A percentile compares a stretch with the other conserved stretches of the same genome.
Evolutionary conservation across 2,888 invertebrate species (phyloP).

Genomic region (Luperina nickerlii): DNA sequence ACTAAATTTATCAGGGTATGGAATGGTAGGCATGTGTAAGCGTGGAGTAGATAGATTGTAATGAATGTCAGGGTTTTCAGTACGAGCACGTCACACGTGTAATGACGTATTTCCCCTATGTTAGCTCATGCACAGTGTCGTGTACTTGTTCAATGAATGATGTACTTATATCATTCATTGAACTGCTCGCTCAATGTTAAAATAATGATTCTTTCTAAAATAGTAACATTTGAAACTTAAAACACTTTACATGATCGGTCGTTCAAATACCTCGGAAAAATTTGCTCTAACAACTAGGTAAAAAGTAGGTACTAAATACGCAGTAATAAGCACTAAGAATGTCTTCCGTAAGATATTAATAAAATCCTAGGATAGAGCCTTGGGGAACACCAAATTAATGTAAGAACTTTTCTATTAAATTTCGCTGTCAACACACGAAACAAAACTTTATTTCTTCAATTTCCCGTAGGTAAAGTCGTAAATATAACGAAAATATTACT

Average conservation of each 20-base stretch:
- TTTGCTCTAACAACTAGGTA: not conserved
- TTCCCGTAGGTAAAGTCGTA: not conserved
- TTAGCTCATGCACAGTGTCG: not conserved
- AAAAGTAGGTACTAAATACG: not conserved
- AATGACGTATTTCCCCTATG: constrained; percentile 36
- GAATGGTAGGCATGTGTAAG: not conserved
- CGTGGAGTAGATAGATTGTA: constrained; percentile 1
- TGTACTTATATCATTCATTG: not conserved
- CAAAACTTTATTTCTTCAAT: not conserved
- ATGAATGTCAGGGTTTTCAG: not conserved
- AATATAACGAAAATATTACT: not conserved
- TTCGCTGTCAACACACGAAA: not conserved
- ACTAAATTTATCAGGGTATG: not conserved
- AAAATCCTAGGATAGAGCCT: constrained; percentile 11
- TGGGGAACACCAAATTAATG: constrained; percentile 4
- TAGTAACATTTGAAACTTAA: not conserved
- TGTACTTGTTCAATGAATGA: too few relatives aligned
- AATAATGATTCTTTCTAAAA: not conserved
- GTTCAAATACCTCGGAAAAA: not conserved
- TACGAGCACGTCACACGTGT: not conserved
- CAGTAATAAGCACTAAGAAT: not conserved
- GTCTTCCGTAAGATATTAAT: constrained; percentile 1
- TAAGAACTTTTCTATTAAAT: not conserved
- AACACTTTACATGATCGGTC: not conserved
- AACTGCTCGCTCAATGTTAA: constrained; percentile 18